Evolutionary conservation across 2,797 vertebrate species (phyloP), one percentile per base, ranked within the genome.

Genomic region (Distichodus sexfasciatus): DNA sequence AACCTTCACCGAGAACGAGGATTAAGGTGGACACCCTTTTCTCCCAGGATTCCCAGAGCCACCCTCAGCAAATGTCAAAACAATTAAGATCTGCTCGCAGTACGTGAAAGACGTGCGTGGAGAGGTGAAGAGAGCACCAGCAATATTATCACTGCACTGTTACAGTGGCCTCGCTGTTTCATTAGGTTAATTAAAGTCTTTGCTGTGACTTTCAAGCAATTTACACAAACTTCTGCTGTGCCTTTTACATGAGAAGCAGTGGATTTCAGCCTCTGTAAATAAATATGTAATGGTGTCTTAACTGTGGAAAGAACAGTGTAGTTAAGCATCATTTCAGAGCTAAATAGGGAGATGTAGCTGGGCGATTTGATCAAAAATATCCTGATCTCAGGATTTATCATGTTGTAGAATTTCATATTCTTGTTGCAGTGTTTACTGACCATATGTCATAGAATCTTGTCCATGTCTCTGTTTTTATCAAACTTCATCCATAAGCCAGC

Each of bases 41-140:
- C 24, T 23, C 4, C 26, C 4, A n/a, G 46, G 41, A 38, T 19
- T 48, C 31, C 3, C 4, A 10, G 21, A 57, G 55, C 50, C 28
- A 24, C 11, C 8, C 3, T 4, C 31, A 8, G 0, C 23, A 10
- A 35, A 43, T 28, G 14, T 54, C 19, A 54, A 24, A 66, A 31
- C 31, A 12, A 23, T 46, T 10, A 48, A 17, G n/a, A 12, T 64
- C 47, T 71, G 26, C 40, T 26, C 12, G 57, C 24, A 69, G 36
- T 46, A 44, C 40, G 53, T 19, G 15, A 19, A 26, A 23, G 29
- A 4, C 12, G 7, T 2, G 2, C 11, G 24, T 70, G 0, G 6
- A 26, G 15, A 2, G 10, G 12, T 54, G 17, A 44, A n/a, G 21
- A 7, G 6, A 3, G 28, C 35, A 29, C 44, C 24, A 31, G 14